Base-by-base conservation (phyloP, 2,888 invertebrate species). In the Gastrophysa polygoni region DNA sequence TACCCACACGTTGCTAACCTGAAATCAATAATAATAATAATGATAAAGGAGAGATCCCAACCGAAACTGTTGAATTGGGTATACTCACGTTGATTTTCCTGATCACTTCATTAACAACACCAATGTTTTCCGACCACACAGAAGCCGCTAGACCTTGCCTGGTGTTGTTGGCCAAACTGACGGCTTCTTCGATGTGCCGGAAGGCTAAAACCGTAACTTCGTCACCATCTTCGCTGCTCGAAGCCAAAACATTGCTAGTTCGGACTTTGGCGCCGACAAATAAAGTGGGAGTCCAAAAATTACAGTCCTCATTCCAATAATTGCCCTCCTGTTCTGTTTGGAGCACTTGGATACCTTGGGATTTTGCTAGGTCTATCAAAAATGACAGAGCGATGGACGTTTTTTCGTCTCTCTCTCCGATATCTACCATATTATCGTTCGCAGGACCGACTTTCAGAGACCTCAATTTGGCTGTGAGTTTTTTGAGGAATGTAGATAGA, bases 61-160 rank as follows among this genome's bases (percentile, higher is more conserved):
- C n/a, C n/a, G n/a, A n/a, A n/a, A n/a, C n/a, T n/a, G n/a, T n/a
- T n/a, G n/a, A n/a, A n/a, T n/a, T n/a, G n/a, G n/a, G 38, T 8
- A 11, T 38, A 21, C 70, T 68, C 69, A 82, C 82, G 72, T 85
- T 80, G 16, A 87, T 70, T 70, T 81, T 80, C 47, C 80, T 73
- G 1, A 83, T 81, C 6, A 86, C 82, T 77, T 87, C 87, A 70
- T 86, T 77, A 1, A 83, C 83, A 18, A 86, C 72, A 32, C 83
- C 80, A 43, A 83, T 73, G 70, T 83, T 85, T 78, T 87, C 86
- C 1, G 85, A 83, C 85, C 86, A 87, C 21, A 87, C 80, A 61
- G 85, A 85, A 2, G 83, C 83, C 10, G 80, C 84, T 7, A 84
- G 75, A 4, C 84, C 84, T 72, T 82, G 83, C 43, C 80, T 78